Conservation (phyloP, 2,888 invertebrate genomes). For the Aporophyla lueneburgensis region DNA sequence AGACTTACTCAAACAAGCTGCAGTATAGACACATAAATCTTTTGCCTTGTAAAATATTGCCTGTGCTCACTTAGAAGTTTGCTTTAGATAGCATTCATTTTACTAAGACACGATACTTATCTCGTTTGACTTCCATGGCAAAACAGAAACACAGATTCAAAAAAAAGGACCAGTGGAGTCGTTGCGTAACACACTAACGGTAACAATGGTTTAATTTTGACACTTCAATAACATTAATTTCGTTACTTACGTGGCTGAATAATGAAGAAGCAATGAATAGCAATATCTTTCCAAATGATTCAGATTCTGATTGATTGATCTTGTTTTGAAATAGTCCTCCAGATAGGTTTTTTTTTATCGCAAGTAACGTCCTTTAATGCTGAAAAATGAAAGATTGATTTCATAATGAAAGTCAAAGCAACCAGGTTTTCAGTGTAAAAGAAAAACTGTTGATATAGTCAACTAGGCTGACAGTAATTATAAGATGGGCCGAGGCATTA, state of each 20-base stretch:
- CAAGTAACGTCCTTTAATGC: background rate
- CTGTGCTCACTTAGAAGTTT: background rate
- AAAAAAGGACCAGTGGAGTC: background rate
- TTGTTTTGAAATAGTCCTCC: background rate
- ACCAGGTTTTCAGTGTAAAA: background rate
- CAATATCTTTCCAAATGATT: too few relatives aligned
- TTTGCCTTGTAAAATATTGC: conserved; percentile 1
- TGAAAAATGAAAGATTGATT: background rate
- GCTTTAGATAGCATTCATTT: background rate
- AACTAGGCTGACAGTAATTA: conserved; percentile 39
- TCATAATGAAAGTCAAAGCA: background rate
- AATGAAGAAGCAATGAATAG: too few relatives aligned
- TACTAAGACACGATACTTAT: background rate
- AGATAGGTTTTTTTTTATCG: background rate
- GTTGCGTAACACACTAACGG: background rate
- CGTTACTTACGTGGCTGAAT: too few relatives aligned
- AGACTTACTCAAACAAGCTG: conserved; percentile 31
- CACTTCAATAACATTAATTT: background rate
- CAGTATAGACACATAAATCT: conserved; percentile 22
- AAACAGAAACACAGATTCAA: background rate
- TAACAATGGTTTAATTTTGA: background rate
- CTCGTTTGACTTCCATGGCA: background rate
- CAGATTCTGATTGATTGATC: too few relatives aligned
- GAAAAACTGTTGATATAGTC: conserved; percentile 22
- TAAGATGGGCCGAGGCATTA: conserved; percentile 25